Base-by-base conservation (phyloP, 2,113 vertebrate genomes). In the Glaucidium brasilianum region DNA sequence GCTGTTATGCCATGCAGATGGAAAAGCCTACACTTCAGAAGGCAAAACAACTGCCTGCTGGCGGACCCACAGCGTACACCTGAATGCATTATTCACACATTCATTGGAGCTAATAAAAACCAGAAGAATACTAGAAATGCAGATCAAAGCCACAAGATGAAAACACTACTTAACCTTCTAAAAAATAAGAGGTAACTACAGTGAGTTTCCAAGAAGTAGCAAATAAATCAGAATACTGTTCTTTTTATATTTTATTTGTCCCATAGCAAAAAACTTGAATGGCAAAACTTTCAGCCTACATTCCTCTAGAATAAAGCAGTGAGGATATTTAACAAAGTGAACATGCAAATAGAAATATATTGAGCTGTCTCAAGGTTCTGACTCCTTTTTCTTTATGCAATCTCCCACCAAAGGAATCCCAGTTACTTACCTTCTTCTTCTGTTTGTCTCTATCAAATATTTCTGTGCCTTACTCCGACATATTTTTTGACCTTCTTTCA, bases 401-500 rank as follows among this genome's bases (percentile, higher is more conserved):
- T 63, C 21, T 41, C 60, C 39, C 27, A 63, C 30, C 52, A 85
- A 47, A 67, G 34, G 53, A 77, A 50, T 11, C 12, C 59, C 25
- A 47, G 23, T 76, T 86, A 97, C 98, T 98, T 96, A 99, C 99
- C 98, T 99, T 91, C 98, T 98, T 68, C 99, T 98, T 92, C 97
- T 98, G 92, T 99, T 99, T 94, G 99, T 99, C 96, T 99, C 99
- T 87, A 95, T 56, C 14, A 89, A 98, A 83, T 98, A 98, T 96
- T 98, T 99, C 73, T 98, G 98, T 49, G 98, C 98, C 77, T 96
- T 98, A 71, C 91, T 98, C 94, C 98, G 97, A 97, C 97, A 97
- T 25, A 97, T 43, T 97, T 98, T 99, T 96, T 99, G 99, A 95
- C 99, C 97, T 83, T 99, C 98, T 62, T 98, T 92, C 98, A 99